Evolutionary conservation across 35 echinoderm and acorn worm genomes (phyloP).

Genomic region (Diadema setosum): DNA sequence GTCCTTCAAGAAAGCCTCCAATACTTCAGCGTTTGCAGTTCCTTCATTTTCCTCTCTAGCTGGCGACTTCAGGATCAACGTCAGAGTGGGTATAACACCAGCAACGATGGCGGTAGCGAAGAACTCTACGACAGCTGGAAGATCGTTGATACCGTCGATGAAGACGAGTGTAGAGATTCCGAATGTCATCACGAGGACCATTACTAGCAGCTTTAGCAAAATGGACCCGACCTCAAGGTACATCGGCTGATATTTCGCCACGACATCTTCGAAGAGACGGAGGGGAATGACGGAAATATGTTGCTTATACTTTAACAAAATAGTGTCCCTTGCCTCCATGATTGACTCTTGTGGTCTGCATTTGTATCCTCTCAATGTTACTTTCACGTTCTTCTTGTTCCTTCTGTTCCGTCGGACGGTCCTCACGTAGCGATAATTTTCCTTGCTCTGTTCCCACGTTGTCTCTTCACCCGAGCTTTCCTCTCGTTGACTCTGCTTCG

Average conservation of each 20-base stretch:
- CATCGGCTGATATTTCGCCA: constrained; percentile 63
- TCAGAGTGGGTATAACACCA: constrained; percentile 50
- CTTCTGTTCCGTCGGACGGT: background rate
- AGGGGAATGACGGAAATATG: constrained; percentile 48
- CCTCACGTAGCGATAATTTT: too few relatives aligned
- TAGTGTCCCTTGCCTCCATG: background rate
- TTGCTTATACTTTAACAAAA: too few relatives aligned
- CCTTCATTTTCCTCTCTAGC: constrained; percentile 55
- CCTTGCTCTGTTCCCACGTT: background rate
- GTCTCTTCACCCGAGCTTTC: background rate
- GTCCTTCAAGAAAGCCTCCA: constrained; percentile 25
- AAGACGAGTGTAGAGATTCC: constrained; percentile 65
- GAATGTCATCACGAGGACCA: constrained; percentile 55
- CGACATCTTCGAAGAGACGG: constrained; percentile 39
- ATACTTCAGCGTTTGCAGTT: constrained; percentile 29
- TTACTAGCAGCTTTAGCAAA: background rate
- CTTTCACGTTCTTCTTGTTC: background rate
- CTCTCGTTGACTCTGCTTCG: background rate
- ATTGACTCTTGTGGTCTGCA: background rate
- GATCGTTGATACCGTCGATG: constrained; percentile 54
- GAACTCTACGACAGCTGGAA: constrained; percentile 67
- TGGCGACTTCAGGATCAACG: constrained; percentile 59
- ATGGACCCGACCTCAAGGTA: constrained; percentile 28
- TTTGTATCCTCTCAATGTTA: too few relatives aligned
- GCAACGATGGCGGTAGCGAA: constrained; percentile 75